These are phyloP conservation scores for Ammodytes dubius DNA, from an alignment of 2,113 vertebrate genomes.

Conservation along the genomic window DNA sequence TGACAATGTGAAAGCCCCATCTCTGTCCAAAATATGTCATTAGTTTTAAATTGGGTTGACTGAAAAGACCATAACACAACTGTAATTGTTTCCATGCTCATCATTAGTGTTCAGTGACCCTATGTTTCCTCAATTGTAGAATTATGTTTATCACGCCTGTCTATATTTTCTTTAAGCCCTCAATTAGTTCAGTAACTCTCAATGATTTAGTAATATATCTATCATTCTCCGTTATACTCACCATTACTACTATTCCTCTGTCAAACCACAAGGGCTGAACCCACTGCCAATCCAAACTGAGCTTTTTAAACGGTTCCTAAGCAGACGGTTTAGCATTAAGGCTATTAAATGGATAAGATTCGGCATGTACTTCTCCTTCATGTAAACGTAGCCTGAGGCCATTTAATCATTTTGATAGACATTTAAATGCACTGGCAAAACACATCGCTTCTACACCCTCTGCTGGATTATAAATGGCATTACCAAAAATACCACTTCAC, in stretches of 20 bases:
- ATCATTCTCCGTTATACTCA: no score
- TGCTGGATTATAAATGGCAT: slow-evolving; percentile 60
- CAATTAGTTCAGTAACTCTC: neutral
- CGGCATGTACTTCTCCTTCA: neutral
- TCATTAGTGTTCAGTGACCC: neutral
- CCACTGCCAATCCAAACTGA: neutral
- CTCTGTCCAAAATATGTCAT: neutral
- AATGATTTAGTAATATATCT: neutral
- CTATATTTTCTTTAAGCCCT: neutral
- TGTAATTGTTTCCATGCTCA: no score
- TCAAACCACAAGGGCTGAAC: neutral
- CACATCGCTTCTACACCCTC: slow-evolving; percentile 49
- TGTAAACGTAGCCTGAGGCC: slow-evolving; percentile 14
- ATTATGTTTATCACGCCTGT: neutral
- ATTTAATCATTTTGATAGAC: neutral
- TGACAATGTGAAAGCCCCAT: no score
- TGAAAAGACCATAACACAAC: neutral
- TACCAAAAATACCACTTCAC: neutral
- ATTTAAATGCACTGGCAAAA: neutral
- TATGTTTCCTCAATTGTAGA: neutral
- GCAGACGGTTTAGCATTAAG: no score
- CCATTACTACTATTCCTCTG: neutral
- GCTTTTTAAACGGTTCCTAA: neutral
- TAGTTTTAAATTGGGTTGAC: neutral
- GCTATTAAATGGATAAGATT: neutral